Base-by-base conservation (phyloP, 2,888 invertebrate species). In the Melipona bicolor region DNA sequence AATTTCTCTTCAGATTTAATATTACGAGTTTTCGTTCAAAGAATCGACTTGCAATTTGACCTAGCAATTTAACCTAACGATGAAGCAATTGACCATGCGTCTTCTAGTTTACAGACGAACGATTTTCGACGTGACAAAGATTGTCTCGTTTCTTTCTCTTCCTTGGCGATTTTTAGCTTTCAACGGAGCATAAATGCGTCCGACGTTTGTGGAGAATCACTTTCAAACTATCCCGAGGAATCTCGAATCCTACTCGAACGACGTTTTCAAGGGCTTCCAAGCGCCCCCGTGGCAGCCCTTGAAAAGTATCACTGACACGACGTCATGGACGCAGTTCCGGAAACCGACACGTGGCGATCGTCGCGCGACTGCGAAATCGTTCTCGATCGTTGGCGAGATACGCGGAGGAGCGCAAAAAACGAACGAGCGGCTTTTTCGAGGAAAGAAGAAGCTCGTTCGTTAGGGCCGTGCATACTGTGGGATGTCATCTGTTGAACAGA, bases 401-500 rank as follows among this genome's bases (percentile, higher is more conserved):
- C n/a, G n/a, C n/a, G n/a, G n/a, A n/a, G 67, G 21, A 19, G 21
- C 36, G 36, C 11, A 6, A 68, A 27, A 0, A 15, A n/a, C 15
- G 49, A 71, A 32, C 32, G 19, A 27, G 4, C 4, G 49, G 24
- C 19, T 61, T 61, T 61, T 61, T 61, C 61, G 59, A 36, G 15
- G 27, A 3, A 13, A 50, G 49, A 32, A 69, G 24, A 68, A 32
- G n/a, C 43, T 27, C 1, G 17, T 32, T 49, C 56, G 64, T 59
- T 49, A 43, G 11, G 49, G 52, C 65, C 65, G 43, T 52, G 15
- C 65, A n/a, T 80, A 43, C 52, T 69, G 67, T 59, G 32, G 17
- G 24, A 61, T 59, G 78, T 84, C 85, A 84, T 85, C 81, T 81
- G 85, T 85, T 85, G 81, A 81, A 74, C 77, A 84, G 27, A 85